Evolutionary conservation across 2,797 vertebrate species (phyloP).

Genomic region (Siniperca obscura): DNA sequence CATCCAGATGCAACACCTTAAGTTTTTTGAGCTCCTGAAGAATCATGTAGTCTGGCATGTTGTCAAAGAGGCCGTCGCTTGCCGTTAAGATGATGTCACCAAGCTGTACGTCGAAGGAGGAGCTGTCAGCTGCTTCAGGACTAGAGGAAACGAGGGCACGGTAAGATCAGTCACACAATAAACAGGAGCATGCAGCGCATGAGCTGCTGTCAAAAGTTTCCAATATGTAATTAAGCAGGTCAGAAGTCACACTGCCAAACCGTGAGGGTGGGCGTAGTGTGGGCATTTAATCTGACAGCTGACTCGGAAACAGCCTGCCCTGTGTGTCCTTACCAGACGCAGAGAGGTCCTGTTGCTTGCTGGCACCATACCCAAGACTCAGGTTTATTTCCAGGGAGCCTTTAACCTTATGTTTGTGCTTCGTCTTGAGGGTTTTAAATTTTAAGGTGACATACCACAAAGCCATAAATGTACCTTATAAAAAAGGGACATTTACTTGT

Average conservation of each 20-base stretch:
- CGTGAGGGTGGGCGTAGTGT: constrained; percentile 13
- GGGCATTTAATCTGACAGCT: constrained; percentile 54
- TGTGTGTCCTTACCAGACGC: constrained; percentile 23
- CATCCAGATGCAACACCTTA: constrained; percentile 85
- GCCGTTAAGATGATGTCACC: constrained; percentile 99
- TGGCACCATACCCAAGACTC: constrained; percentile 30
- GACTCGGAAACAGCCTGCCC: constrained; percentile 19
- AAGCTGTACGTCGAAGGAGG: constrained; percentile 96
- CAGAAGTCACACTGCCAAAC: constrained; percentile 44
- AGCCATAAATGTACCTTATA: constrained; percentile 6
- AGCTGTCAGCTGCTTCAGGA: constrained; percentile 96
- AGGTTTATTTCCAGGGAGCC: constrained; percentile 51
- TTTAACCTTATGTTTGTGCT: constrained; percentile 20
- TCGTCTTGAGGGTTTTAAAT: constrained; percentile 3
- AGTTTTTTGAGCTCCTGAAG: constrained; percentile 97
- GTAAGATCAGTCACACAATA: constrained; percentile 46
- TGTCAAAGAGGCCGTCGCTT: constrained; percentile 98
- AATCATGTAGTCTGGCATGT: constrained; percentile 99
- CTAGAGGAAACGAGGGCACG: constrained; percentile 70
- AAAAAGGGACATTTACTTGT: not conserved
- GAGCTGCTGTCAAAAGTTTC: constrained; percentile 39
- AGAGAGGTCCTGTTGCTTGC: constrained; percentile 34
- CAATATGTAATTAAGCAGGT: constrained; percentile 35
- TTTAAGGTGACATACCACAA: constrained; percentile 20
- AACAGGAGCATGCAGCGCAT: constrained; percentile 33